Evolutionary conservation across 2,888 invertebrate species (phyloP).

Genomic region (Beris chalybata): DNA sequence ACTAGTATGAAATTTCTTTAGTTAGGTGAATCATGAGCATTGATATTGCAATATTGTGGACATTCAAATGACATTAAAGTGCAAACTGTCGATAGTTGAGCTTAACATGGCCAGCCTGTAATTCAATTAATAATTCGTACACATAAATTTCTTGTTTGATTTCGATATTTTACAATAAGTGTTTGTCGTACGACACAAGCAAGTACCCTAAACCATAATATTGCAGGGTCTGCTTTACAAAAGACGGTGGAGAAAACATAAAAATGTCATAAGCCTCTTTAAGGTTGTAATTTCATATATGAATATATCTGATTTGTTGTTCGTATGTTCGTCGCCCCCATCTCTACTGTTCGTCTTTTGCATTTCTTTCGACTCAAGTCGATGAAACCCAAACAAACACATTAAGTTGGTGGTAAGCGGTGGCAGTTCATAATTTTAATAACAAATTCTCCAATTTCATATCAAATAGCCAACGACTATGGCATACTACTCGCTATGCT

Average conservation of each 20-base stretch:
- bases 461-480: conserved; percentile 23
- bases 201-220: neutral
- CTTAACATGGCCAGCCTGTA: conserved; percentile 21
- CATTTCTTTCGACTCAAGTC: neutral
- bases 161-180: conserved; percentile 38
- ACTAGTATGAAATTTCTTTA: too few relatives aligned
- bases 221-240: neutral
- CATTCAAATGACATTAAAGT: too few relatives aligned
- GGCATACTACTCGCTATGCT: too few relatives aligned
- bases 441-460: conserved; percentile 30
- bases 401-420: conserved; percentile 6
- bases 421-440: conserved; percentile 20
- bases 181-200: conserved; percentile 4
- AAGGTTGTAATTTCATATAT: conserved; percentile 32
- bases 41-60: too few relatives aligned
- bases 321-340: neutral
- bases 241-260: conserved; percentile 39
- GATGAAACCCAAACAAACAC: conserved; percentile 31
- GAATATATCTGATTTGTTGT: neutral
- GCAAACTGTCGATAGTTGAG: too few relatives aligned
- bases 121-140: conserved; percentile 42
- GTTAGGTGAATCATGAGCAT: too few relatives aligned
- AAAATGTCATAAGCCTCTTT: conserved; percentile 43
- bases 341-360: neutral
- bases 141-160: conserved; percentile 42